Evolutionary conservation across 2,113 vertebrate genomes (phyloP).

Genomic region (Mus pahari): DNA sequence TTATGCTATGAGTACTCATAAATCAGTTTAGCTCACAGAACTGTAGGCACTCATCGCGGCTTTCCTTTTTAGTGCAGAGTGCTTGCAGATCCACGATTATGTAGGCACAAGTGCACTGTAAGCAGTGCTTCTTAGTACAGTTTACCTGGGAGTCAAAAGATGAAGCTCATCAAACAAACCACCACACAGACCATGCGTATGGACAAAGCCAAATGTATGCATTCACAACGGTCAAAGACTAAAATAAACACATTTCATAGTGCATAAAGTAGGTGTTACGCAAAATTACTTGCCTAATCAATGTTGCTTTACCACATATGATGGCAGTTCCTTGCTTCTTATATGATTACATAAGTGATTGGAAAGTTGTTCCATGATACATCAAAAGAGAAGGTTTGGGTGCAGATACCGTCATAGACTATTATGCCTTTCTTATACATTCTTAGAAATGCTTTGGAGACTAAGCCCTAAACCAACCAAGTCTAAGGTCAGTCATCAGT

Average conservation of each 20-base stretch:
- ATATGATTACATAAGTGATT: background rate
- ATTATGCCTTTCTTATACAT: background rate
- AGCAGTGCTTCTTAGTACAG: conserved; percentile 6
- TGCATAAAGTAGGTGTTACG: background rate
- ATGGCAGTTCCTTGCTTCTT: background rate
- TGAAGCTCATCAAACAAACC: background rate
- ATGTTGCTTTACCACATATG: background rate
- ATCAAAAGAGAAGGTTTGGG: background rate
- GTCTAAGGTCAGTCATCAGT: background rate
- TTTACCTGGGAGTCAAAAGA: background rate
- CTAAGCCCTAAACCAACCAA: background rate
- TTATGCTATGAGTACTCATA: conserved; percentile 10
- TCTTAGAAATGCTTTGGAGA: background rate
- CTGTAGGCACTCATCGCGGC: background rate
- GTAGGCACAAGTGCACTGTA: background rate
- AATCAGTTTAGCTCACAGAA: conserved; percentile 18
- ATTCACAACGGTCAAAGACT: background rate
- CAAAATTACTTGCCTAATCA: background rate
- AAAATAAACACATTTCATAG: background rate
- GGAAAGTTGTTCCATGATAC: background rate
- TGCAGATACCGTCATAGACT: background rate
- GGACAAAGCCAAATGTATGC: background rate
- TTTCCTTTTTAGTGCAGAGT: conserved; percentile 14
- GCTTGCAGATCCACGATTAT: background rate
- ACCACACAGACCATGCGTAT: background rate